Evolutionary conservation across 2,888 invertebrate species (phyloP).

Genomic region (Villa cingulata): DNA sequence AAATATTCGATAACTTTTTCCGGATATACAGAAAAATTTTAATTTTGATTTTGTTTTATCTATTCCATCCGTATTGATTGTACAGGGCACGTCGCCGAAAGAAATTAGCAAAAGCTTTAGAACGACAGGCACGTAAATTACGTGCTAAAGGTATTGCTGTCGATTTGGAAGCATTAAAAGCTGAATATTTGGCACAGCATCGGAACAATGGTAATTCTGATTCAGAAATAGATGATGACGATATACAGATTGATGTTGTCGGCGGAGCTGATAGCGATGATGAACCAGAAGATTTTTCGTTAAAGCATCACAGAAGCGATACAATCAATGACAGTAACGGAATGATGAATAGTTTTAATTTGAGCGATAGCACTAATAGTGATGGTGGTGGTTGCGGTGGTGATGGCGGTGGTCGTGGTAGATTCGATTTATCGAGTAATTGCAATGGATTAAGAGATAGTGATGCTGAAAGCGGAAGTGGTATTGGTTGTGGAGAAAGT

Average conservation of each 20-base stretch:
- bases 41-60: conserved; percentile 5
- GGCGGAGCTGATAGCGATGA: conserved; percentile 65
- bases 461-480: conserved; percentile 39
- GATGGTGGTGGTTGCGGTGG: conserved; percentile 5
- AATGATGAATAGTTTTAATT: conserved; percentile 38
- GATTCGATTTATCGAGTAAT: neutral
- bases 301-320: conserved; percentile 21
- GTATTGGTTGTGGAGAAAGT: conserved; percentile 33
- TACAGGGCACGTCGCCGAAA: conserved; percentile 70
- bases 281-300: conserved; percentile 40
- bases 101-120: conserved; percentile 82
- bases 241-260: conserved; percentile 74
- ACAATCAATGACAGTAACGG: conserved; percentile 38
- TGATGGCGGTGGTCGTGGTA: neutral
- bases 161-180: conserved; percentile 68
- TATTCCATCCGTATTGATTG: conserved; percentile 10
- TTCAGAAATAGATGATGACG: conserved; percentile 50
- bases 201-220: conserved; percentile 39
- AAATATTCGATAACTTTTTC: too few relatives aligned
- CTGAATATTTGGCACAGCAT: conserved; percentile 73
- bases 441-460: conserved; percentile 23
- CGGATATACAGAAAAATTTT: too few relatives aligned
- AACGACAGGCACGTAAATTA: conserved; percentile 82
- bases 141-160: conserved; percentile 83
- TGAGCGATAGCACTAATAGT: conserved; percentile 30